Conservation (phyloP, 2,113 vertebrate species). For the Osmerus mordax region DNA sequence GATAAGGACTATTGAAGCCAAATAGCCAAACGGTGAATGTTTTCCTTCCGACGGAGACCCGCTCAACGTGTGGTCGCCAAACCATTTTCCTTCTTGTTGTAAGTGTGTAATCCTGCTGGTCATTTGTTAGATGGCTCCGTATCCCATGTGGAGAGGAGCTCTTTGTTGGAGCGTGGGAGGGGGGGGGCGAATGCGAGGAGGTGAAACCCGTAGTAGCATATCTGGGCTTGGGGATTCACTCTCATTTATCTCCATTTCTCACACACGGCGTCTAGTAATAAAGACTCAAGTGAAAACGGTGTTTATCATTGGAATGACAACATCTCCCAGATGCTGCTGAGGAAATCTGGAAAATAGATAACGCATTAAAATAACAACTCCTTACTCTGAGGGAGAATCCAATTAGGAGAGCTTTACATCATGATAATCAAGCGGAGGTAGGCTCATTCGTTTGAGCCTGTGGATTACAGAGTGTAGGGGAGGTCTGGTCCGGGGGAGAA, state of each 20-base stretch:
- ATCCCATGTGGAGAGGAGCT: constrained; percentile 58
- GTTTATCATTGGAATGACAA: constrained; percentile 75
- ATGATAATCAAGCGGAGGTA: constrained; percentile 62
- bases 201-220: constrained; percentile 65
- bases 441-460: constrained; percentile 59
- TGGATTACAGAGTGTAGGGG: constrained; percentile 59
- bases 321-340: constrained; percentile 68
- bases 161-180: constrained; percentile 40
- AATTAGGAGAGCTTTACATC: constrained; percentile 68
- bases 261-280: constrained; percentile 65
- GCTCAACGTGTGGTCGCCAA: constrained; percentile 49
- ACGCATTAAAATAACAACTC: constrained; percentile 62
- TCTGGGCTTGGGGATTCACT: constrained; percentile 59
- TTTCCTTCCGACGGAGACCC: constrained; percentile 42
- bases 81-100: constrained; percentile 51
- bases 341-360: constrained; percentile 66
- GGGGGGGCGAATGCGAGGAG: constrained; percentile 44
- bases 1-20: constrained; percentile 56
- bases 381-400: constrained; percentile 60
- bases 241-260: constrained; percentile 77
- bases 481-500: constrained; percentile 49
- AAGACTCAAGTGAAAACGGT: constrained; percentile 71
- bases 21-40: constrained; percentile 19
- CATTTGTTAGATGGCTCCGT: constrained; percentile 63
- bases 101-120: constrained; percentile 62